Evolutionary conservation across 2,888 invertebrate species (phyloP).

Genomic region (Trimorus sp.): DNA sequence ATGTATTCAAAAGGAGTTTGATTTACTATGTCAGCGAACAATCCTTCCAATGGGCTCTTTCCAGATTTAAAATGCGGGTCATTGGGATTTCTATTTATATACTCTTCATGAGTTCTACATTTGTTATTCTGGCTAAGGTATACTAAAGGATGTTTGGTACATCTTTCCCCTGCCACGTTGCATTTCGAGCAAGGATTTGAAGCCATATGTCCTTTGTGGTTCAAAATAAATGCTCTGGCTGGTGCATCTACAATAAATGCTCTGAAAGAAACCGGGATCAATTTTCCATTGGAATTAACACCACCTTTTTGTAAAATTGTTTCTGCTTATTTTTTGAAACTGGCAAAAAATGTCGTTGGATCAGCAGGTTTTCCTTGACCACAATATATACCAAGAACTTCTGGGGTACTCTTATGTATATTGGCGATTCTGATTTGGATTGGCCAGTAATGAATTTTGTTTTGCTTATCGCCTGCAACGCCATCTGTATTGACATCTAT

Average conservation of each 20-base stretch:
- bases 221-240: conserved; percentile 20
- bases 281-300: neutral
- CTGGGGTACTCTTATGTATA: too few relatives aligned
- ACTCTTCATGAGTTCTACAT: conserved; percentile 34
- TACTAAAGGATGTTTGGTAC: neutral
- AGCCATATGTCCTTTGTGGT: conserved; percentile 10
- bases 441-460: too few relatives aligned
- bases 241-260: conserved; percentile 32
- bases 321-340: neutral
- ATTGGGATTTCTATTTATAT: conserved; percentile 3
- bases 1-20: conserved; percentile 33
- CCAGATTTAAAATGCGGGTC: conserved; percentile 26
- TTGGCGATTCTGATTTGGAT: too few relatives aligned
- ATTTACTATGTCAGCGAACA: conserved; percentile 15
- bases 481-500: too few relatives aligned
- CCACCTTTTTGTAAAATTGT: conserved; percentile 1
- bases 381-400: too few relatives aligned
- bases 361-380: too few relatives aligned
- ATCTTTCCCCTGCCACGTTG: conserved; percentile 6
- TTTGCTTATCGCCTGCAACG: too few relatives aligned
- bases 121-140: conserved; percentile 4
- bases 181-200: conserved; percentile 23
- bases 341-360: too few relatives aligned
- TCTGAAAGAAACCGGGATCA: conserved; percentile 1
- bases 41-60: neutral